phyloP scores from a whole-genome alignment of 2,888 invertebrate species.

The Cordilura impudica region DNA sequence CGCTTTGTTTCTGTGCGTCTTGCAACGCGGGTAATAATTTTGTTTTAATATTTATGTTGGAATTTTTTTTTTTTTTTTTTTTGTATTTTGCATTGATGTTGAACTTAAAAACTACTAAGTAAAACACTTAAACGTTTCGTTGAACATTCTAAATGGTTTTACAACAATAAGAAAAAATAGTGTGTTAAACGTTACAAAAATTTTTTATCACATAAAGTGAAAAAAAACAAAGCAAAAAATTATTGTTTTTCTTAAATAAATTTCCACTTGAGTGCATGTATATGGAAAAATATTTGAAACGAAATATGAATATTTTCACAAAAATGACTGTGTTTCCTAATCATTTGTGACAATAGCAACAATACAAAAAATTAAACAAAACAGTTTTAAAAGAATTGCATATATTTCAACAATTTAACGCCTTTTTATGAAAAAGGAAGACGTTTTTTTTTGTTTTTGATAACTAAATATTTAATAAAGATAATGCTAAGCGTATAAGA shows the following conservation, averaged over 20 bases:
- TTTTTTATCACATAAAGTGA: conserved; percentile 23
- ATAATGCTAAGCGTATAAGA: neutral
- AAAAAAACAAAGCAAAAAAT: conserved; percentile 13
- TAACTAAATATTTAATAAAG: neutral
- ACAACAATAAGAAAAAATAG: conserved; percentile 1
- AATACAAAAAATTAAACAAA: conserved; percentile 4
- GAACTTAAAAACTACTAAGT: conserved; percentile 60
- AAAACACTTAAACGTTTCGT: conserved; percentile 71
- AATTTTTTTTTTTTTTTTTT: conserved; percentile 16
- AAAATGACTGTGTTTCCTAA: conserved; percentile 37
- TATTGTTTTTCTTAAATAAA: conserved; percentile 20
- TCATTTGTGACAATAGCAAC: conserved; percentile 47
- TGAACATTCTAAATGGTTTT: conserved; percentile 74
- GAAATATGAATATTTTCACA: conserved; percentile 9
- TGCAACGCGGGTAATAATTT: conserved; percentile 56
- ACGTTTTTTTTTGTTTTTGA: neutral
- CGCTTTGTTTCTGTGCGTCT: conserved; percentile 68
- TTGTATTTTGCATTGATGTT: conserved; percentile 54
- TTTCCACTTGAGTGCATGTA: conserved; percentile 64
- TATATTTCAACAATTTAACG: conserved; percentile 29
- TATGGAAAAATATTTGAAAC: conserved; percentile 46
- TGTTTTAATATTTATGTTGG: too few relatives aligned
- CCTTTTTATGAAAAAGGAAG: neutral
- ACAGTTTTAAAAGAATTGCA: conserved; percentile 20
- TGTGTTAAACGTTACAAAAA: conserved; percentile 10